A percentile compares a stretch with the other conserved stretches of the same genome.
phyloP scores from a whole-genome alignment of 2,797 vertebrate genomes.

The Heteromormyrus szaboi region DNA sequence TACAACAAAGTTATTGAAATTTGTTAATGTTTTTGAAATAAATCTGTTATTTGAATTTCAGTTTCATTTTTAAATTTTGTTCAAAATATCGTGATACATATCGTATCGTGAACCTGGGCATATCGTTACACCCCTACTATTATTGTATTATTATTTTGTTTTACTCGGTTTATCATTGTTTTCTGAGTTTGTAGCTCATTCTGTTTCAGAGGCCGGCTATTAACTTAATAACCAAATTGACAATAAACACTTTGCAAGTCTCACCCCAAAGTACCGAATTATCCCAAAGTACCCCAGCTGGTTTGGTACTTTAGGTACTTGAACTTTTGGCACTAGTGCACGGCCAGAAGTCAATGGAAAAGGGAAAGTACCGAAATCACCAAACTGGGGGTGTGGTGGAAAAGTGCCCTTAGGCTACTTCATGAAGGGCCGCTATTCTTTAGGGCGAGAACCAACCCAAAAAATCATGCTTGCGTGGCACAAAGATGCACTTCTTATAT shows the following conservation, averaged over 20 bases:
- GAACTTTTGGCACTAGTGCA: not conserved
- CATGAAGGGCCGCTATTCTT: not conserved
- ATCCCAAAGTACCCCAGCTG: not conserved
- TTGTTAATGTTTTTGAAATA: too few species aligned
- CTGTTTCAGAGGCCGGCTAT: not conserved
- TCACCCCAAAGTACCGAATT: not conserved
- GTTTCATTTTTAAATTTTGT: too few species aligned
- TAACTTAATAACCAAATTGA: not conserved
- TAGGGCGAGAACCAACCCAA: not conserved
- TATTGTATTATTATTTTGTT: not conserved
- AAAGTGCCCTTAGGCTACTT: not conserved
- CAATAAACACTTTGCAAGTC: not conserved
- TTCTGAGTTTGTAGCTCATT: not conserved
- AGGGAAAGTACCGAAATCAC: not conserved
- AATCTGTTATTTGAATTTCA: too few species aligned
- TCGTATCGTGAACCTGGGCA: too few species aligned
- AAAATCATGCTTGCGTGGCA: not conserved
- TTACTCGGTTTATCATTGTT: not conserved
- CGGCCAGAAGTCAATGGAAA: not conserved
- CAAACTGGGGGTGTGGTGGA: not conserved
- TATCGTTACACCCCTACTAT: too few species aligned
- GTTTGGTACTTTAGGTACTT: not conserved
- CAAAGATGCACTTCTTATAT: not conserved
- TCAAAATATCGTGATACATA: too few species aligned
- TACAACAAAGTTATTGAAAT: too few species aligned